Percentiles rank a stretch among this genome's conserved stretches.
Evolutionary conservation across 2,797 vertebrate genomes (phyloP).

Genomic region (Falco berigora): DNA sequence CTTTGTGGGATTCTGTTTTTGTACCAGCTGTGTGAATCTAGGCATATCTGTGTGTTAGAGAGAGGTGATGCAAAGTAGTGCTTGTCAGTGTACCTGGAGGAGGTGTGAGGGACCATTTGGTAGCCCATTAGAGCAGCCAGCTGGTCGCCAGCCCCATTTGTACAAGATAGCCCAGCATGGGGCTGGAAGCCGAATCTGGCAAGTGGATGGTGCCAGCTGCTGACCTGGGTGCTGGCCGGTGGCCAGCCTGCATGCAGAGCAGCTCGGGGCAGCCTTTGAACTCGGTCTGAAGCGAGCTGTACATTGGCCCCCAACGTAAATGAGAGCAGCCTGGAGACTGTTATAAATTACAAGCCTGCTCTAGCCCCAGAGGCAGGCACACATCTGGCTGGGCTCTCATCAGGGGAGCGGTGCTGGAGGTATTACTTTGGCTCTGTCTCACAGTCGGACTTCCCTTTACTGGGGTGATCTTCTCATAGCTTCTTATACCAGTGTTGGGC

Average conservation of each 20-base stretch:
- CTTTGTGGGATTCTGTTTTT: background rate
- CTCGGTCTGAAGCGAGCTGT: background rate
- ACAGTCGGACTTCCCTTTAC: background rate
- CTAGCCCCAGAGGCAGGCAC: constrained; percentile 18
- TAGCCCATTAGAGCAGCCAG: background rate
- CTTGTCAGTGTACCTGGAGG: background rate
- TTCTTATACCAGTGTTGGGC: background rate
- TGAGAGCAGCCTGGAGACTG: constrained; percentile 36
- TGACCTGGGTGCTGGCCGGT: background rate
- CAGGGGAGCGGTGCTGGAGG: background rate
- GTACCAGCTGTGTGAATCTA: background rate
- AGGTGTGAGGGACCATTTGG: background rate
- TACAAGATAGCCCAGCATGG: accelerated
- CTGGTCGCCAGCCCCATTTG: background rate
- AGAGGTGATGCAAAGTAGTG: background rate
- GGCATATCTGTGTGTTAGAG: accelerated
- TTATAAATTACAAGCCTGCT: background rate
- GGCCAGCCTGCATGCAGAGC: background rate
- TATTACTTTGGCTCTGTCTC: background rate
- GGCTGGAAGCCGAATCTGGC: accelerated
- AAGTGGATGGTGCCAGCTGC: background rate
- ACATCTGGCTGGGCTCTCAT: constrained; percentile 5
- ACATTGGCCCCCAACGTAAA: background rate
- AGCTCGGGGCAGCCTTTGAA: background rate
- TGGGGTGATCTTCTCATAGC: background rate